Percentiles rank a stretch among this genome's conserved stretches.
phyloP scores from a whole-genome alignment of 2,888 invertebrate species.

The Ischnus inquisitorius region DNA sequence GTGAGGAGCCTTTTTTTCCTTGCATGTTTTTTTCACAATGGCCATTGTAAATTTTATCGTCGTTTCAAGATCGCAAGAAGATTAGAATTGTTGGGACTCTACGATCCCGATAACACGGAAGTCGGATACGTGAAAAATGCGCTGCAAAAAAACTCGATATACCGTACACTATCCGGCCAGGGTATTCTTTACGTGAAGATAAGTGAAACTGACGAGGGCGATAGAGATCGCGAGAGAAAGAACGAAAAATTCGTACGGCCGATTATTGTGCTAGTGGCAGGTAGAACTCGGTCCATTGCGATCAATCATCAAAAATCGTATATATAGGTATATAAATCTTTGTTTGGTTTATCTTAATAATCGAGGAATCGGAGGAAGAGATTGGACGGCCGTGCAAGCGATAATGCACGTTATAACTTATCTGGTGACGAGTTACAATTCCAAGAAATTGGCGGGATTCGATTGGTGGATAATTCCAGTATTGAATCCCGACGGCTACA shows the following conservation, averaged over 20 bases:
- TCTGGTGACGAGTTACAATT: slow-evolving; percentile 53
- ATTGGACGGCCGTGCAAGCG: slow-evolving; percentile 57
- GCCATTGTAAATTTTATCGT: not conserved
- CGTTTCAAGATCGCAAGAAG: slow-evolving; percentile 51
- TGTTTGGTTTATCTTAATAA: not conserved
- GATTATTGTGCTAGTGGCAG: slow-evolving; percentile 59
- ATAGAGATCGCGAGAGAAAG: slow-evolving; percentile 38
- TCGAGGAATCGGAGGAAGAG: slow-evolving; percentile 60
- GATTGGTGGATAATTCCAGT: slow-evolving; percentile 68
- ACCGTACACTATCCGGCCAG: slow-evolving; percentile 59
- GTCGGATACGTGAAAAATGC: slow-evolving; percentile 59
- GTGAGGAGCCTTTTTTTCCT: slow-evolving; percentile 31
- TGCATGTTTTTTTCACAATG: not conserved
- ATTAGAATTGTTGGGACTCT: slow-evolving; percentile 57
- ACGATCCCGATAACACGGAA: slow-evolving; percentile 50
- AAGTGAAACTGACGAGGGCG: slow-evolving; percentile 53
- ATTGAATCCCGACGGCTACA: slow-evolving; percentile 65
- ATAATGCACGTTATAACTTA: slow-evolving; percentile 54
- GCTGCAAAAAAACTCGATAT: slow-evolving; percentile 29
- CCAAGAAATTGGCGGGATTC: slow-evolving; percentile 55
- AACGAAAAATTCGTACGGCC: slow-evolving; percentile 37
- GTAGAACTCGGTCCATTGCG: slow-evolving; percentile 20
- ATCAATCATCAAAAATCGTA: slow-evolving; percentile 42
- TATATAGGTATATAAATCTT: not conserved
- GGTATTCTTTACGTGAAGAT: slow-evolving; percentile 64